Evolutionary conservation across 37 sponge, comb jelly and placozoan species (phyloP).

Genomic region (Halisarca cf. caerulea): DNA sequence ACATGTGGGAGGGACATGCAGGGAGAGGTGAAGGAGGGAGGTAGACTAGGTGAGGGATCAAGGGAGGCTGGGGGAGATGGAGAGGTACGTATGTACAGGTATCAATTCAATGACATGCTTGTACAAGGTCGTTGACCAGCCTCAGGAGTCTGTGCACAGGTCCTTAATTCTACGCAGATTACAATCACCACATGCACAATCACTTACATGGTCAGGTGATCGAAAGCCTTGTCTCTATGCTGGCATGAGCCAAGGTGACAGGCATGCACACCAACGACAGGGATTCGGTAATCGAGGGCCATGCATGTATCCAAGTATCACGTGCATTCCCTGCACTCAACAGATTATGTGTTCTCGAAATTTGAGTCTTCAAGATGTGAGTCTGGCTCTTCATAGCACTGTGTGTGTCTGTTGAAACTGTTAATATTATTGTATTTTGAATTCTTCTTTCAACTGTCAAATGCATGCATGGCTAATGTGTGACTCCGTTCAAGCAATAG

Average conservation of each 20-base stretch:
- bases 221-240: constrained; percentile 54
- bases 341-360: constrained; percentile 26
- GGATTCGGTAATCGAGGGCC: constrained; percentile 67
- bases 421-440: neutral
- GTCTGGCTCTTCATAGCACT: too few relatives aligned
- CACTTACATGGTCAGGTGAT: constrained; percentile 62
- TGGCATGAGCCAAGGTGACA: constrained; percentile 63
- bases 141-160: neutral
- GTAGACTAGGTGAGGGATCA: too few relatives aligned
- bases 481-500: too few relatives aligned
- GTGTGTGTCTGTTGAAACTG: neutral
- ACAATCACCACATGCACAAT: constrained; percentile 2
- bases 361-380: constrained; percentile 29
- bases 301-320: constrained; percentile 41
- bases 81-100: too few relatives aligned
- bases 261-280: neutral
- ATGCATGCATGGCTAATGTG: too few relatives aligned
- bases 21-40: too few relatives aligned
- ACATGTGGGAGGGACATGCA: too few relatives aligned
- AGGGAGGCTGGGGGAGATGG: too few relatives aligned
- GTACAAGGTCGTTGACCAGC: constrained; percentile 43
- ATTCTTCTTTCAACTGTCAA: too few relatives aligned
- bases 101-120: too few relatives aligned
- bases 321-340: constrained; percentile 11
- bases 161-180: constrained; percentile 46